Evolutionary conservation across 2,888 invertebrate genomes (phyloP), one percentile per base, ranked within the genome.

Genomic region (Phasia obesa): DNA sequence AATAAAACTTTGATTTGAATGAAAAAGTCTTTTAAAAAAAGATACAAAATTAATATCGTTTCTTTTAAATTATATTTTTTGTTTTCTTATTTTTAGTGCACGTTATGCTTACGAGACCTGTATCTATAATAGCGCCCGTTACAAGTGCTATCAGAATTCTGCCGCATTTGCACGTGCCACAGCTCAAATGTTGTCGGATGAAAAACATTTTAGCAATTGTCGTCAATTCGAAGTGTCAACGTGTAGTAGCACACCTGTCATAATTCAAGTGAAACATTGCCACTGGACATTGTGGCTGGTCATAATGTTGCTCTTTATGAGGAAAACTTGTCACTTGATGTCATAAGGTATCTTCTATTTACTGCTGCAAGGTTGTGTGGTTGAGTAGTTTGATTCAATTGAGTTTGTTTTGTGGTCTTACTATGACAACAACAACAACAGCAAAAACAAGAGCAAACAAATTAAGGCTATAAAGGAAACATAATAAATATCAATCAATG

Each of bases 51-150:
- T n/a, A n/a, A n/a, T n/a, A n/a, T n/a, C n/a, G n/a, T n/a, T n/a
- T n/a, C n/a, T n/a, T n/a, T n/a, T n/a, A n/a, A n/a, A n/a, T 44
- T 2, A 51, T 57, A 15, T 53, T 35, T 13, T 25, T 55, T 44
- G 2, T 38, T n/a, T 25, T 23, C 70, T 31, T 25, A 5, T 55
- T 44, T 87, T 2, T 76, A 91, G 91, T 74, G 89, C 91, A 44
- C 89, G 91, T n/a, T 87, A 89, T 74, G 91, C 91, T 31, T 91
- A 91, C 67, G 91, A 91, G 85, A 90, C 89, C 44, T 91, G 91
- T 86, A 90, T 91, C 76, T 90, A 88, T 84, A 91, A 90, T 27
- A 91, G 91, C 57, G 91, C 92, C 5, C 87, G 91, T 0, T 91
- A 88, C 84, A 92, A 91, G 80, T 91, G 91, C 85, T 90, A 90